A percentile compares a stretch with the other conserved stretches of the same genome.
Conservation (phyloP, 1,140 invertebrate genomes). For the Orchesella cincta region DNA sequence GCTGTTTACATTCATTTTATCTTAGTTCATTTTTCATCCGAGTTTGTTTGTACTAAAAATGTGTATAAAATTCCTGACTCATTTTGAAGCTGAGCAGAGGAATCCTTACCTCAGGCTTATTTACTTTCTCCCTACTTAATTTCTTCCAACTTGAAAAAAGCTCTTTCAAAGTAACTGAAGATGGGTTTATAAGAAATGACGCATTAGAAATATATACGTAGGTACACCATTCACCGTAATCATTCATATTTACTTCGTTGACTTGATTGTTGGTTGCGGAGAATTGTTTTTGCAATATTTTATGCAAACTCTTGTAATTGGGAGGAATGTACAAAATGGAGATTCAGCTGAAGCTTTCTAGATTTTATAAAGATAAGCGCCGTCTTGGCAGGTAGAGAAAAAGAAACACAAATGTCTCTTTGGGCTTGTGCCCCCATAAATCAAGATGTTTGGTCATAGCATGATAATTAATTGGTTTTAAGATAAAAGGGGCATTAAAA, state of each 20-base stretch:
- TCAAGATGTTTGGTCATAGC: not conserved
- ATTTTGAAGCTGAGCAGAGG: no score
- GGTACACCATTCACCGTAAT: no score
- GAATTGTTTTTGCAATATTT: no score
- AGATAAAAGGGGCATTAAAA: not conserved
- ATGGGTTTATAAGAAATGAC: no score
- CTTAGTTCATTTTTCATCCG: not conserved
- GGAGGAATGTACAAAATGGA: no score
- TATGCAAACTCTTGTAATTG: no score
- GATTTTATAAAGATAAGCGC: not conserved
- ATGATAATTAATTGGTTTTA: not conserved
- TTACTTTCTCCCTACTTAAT: constrained; percentile 29
- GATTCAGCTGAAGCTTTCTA: not conserved
- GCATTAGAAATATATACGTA: no score
- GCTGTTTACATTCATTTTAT: constrained; percentile 7
- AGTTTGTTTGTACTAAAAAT: not conserved
- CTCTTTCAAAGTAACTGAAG: no score
- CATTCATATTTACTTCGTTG: no score
- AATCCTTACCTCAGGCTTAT: constrained; percentile 18
- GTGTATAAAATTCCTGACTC: not conserved
- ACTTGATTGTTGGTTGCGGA: no score
- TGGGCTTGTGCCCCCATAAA: not conserved
- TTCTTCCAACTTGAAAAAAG: no score
- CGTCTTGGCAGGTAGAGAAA: not conserved
- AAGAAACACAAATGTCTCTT: not conserved